Conservation (phyloP, 2,113 vertebrate species). For the Pithys albifrons region DNA sequence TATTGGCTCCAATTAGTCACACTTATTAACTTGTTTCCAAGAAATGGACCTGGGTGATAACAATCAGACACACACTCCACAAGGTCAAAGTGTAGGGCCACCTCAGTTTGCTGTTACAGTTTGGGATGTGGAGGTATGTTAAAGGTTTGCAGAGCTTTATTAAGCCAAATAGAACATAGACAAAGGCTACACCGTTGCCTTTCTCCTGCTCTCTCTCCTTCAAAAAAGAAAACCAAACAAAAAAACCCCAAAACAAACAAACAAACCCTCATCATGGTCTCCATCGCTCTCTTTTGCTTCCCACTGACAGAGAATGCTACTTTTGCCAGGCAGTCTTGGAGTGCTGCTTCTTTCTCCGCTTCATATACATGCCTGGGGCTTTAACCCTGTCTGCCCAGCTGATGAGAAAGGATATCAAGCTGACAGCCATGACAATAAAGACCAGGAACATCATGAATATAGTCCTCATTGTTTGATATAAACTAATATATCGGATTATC, state of each 20-base stretch:
- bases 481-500: not conserved
- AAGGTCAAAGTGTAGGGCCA: not conserved
- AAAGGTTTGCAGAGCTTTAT: not conserved
- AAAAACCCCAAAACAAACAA: not conserved
- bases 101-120: not conserved
- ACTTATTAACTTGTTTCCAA: not conserved
- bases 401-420: not conserved
- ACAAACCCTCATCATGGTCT: not conserved
- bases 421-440: not conserved
- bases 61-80: not conserved
- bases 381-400: not conserved
- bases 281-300: not conserved
- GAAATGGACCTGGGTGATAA: not conserved
- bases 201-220: not conserved
- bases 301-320: not conserved
- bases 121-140: accelerated
- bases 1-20: not conserved
- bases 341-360: not conserved
- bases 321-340: not conserved
- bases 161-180: not conserved
- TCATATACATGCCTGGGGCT: not conserved
- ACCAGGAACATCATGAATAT: not conserved
- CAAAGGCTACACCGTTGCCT: not conserved
- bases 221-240: not conserved
- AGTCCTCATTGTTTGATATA: not conserved